phyloP scores from a whole-genome alignment of 1,140 invertebrate species.

The Aphelenchoides avenae region DNA sequence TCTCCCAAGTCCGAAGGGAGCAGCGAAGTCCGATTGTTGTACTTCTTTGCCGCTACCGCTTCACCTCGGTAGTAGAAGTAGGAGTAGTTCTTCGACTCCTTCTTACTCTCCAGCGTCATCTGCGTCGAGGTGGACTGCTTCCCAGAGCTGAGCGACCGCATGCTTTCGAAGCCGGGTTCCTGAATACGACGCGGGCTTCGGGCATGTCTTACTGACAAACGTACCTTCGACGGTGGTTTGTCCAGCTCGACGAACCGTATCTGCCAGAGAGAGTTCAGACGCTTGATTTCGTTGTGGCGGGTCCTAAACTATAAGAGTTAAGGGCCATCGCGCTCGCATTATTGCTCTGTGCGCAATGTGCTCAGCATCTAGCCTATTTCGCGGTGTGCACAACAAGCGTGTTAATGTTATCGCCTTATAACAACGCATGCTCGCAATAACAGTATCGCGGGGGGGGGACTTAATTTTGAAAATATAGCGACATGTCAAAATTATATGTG shows the following conservation, averaged over 20 bases:
- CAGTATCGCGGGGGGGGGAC: no score
- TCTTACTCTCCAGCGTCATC: constrained; percentile 18
- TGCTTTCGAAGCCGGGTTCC: not conserved
- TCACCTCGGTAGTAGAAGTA: constrained; percentile 21
- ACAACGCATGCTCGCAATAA: no score
- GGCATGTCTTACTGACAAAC: no score
- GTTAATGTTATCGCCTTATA: no score
- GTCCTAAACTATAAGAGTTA: no score
- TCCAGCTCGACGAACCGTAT: constrained; percentile 7
- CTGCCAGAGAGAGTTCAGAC: constrained; percentile 4
- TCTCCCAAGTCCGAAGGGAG: constrained; percentile 10
- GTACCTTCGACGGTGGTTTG: constrained; percentile 6
- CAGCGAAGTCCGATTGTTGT: constrained; percentile 7
- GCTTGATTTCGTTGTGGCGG: constrained; percentile 6
- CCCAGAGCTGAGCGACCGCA: constrained; percentile 3
- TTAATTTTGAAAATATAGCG: no score
- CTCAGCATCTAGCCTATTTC: no score
- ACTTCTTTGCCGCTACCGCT: constrained; percentile 20
- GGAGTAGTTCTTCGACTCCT: constrained; percentile 19
- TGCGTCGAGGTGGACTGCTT: constrained; percentile 3
- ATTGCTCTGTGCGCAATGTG: no score
- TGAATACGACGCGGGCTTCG: no score
- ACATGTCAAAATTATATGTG: no score
- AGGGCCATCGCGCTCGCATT: no score
- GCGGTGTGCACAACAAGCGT: no score